Evolutionary conservation across 2,113 vertebrate species (phyloP).

Genomic region (Cynocephalus volans): DNA sequence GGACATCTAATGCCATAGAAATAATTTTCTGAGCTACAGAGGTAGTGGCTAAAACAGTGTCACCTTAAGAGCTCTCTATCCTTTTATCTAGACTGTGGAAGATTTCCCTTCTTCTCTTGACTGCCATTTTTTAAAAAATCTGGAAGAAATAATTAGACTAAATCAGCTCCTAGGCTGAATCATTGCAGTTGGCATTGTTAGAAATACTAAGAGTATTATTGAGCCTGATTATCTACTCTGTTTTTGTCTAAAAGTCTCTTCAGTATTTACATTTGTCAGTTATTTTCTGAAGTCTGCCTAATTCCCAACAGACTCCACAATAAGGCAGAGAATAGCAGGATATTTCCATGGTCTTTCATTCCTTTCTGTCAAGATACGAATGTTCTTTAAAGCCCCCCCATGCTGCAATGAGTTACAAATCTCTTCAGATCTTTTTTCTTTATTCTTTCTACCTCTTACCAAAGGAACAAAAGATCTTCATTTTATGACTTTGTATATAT

Average conservation of each 20-base stretch:
- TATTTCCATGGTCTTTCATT: not conserved
- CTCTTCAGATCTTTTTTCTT: slow-evolving; percentile 53
- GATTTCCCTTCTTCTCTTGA: slow-evolving; percentile 1
- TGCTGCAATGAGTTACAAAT: slow-evolving; percentile 44
- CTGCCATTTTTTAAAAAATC: not conserved
- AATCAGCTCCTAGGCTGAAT: slow-evolving; percentile 41
- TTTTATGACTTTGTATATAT: slow-evolving; percentile 72
- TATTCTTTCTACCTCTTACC: slow-evolving; percentile 13
- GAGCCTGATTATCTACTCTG: slow-evolving; percentile 44
- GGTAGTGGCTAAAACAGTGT: slow-evolving; percentile 21
- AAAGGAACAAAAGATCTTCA: slow-evolving; percentile 59
- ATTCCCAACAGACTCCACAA: slow-evolving; percentile 42
- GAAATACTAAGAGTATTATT: slow-evolving; percentile 65
- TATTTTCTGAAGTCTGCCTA: slow-evolving; percentile 60
- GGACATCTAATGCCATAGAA: slow-evolving; percentile 17
- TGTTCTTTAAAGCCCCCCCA: slow-evolving; percentile 34
- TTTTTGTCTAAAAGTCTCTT: slow-evolving; percentile 64
- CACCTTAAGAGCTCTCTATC: not conserved
- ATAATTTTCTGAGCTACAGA: slow-evolving; percentile 54
- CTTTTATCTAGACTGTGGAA: slow-evolving; percentile 46
- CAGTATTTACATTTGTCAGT: slow-evolving; percentile 67
- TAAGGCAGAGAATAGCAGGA: not conserved
- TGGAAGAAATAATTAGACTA: slow-evolving; percentile 55
- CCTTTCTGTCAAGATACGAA: slow-evolving; percentile 54
- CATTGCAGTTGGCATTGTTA: slow-evolving; percentile 39